Evolutionary conservation across 2,888 invertebrate species (phyloP), one percentile per base, ranked within the genome.

Genomic region (Eupithecia tripunctaria): DNA sequence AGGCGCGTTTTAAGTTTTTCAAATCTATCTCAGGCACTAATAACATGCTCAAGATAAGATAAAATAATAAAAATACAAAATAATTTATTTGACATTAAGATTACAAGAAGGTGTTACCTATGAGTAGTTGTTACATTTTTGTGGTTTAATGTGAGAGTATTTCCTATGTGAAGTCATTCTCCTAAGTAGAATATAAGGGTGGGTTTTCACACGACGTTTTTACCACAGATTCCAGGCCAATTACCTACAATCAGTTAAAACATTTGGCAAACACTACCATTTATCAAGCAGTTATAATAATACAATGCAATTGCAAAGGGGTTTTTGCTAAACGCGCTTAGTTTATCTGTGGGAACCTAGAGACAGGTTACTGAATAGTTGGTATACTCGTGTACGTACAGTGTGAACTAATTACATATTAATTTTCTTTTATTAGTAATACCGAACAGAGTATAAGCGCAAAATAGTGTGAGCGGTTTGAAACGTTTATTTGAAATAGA

Each of bases 231-330:
- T 63, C 36, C 36, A 63, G 63, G 63, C n/a, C 62, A 36, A 63
- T 63, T 36, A 51, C 21, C 47, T 51, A 63, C 32, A 36, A 36
- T 63, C 63, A 63, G 29, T 63, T 63, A 63, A 62, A 64, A 14
- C 38, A 38, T 60, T 29, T 29, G 29, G 29, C 29, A 18, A 60
- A 60, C 29, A 64, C 18, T 32, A 62, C 29, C 29, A 63, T 63
- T 64, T 41, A 36, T 15, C 38, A 64, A 38, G 38, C n/a, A 21
- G 25, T 41, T 12, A 41, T 38, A 51, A 51, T 56, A 56, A 64
- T 25, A 64, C 64, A 64, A 38, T 25, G 25, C 25, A 15, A 38
- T 38, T 38, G 21, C 21, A 36, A 14, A 21, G 38, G 38, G 0
- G 32, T 63, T 63, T 64, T 64, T 60, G 27, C 27, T 60, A 60